phyloP scores from a whole-genome alignment of 2,113 vertebrate genomes.

The Arothron firmamentum region DNA sequence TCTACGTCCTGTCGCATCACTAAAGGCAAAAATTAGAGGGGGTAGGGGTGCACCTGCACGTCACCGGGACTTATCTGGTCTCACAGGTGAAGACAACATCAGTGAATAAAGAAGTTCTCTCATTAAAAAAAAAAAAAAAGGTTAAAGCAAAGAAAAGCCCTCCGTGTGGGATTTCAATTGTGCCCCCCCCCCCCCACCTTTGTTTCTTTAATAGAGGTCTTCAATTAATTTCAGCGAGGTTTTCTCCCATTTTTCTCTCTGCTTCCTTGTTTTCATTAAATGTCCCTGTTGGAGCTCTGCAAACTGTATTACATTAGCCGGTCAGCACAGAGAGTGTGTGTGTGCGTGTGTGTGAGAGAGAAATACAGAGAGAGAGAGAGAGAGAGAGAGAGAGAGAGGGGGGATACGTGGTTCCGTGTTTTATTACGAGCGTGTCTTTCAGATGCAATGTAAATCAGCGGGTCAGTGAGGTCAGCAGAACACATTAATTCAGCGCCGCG shows the following conservation, averaged over 20 bases:
- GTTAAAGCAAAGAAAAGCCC: slow-evolving; percentile 43
- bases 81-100: background rate
- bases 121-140: slow-evolving; percentile 13
- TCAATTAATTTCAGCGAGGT: slow-evolving; percentile 62
- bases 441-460: slow-evolving; percentile 66
- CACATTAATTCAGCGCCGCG: slow-evolving; percentile 58
- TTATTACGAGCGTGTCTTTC: slow-evolving; percentile 66
- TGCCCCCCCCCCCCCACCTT: slow-evolving; percentile 39
- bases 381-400: slow-evolving; percentile 22
- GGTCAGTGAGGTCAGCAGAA: slow-evolving; percentile 61
- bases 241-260: slow-evolving; percentile 53
- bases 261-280: slow-evolving; percentile 67
- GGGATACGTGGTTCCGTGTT: slow-evolving; percentile 33
- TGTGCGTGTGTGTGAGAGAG: no score
- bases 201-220: slow-evolving; percentile 65
- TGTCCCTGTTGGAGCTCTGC: slow-evolving; percentile 57
- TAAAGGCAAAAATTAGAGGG: slow-evolving; percentile 14
- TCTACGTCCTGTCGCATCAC: slow-evolving; percentile 39
- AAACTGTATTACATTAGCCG: slow-evolving; percentile 47
- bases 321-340: slow-evolving; percentile 37
- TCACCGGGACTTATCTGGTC: no score
- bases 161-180: slow-evolving; percentile 63
- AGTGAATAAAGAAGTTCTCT: slow-evolving; percentile 37
- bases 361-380: no score
- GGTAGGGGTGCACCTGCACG: no score